Percentiles rank a stretch among this genome's conserved stretches.
These are phyloP conservation scores for Kryptopterus vitreolus DNA, from an alignment of 2,797 vertebrate genomes.

Conservation along the genomic window DNA sequence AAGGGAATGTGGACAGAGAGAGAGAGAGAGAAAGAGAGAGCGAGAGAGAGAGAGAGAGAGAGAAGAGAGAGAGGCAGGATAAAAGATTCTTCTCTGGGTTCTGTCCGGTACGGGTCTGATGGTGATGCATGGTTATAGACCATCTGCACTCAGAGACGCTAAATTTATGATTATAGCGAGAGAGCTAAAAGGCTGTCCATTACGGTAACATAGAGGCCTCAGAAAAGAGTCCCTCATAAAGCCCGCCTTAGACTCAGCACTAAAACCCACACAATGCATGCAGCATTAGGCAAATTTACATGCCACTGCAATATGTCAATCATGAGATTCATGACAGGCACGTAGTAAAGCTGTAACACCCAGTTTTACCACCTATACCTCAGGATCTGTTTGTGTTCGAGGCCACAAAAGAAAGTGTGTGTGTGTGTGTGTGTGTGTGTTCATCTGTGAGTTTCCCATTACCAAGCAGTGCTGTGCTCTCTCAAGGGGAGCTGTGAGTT, in stretches of 20 bases:
- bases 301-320: conserved; percentile 61
- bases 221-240: conserved; percentile 69
- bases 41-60: conserved; percentile 43
- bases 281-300: conserved; percentile 63
- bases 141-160: conserved; percentile 79
- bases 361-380: conserved; percentile 37
- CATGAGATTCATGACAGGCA: conserved; percentile 56
- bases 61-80: conserved; percentile 28
- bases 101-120: conserved; percentile 62
- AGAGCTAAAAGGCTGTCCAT: conserved; percentile 79
- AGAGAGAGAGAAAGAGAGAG: conserved; percentile 3
- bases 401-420: conserved; percentile 6
- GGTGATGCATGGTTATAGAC: conserved; percentile 82
- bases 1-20: conserved; percentile 64
- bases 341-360: conserved; percentile 44
- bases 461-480: conserved; percentile 55
- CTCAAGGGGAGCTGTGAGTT: conserved; percentile 43
- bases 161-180: conserved; percentile 78
- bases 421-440: conserved; percentile 24
- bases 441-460: conserved; percentile 58
- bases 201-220: conserved; percentile 78
- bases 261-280: conserved; percentile 57
- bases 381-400: conserved; percentile 37
- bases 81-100: conserved; percentile 64
- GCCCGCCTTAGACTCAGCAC: conserved; percentile 57